Evolutionary conservation across 2,113 vertebrate genomes (phyloP), one percentile per base, ranked within the genome.

Genomic region (Onychorhynchus coronatus): DNA sequence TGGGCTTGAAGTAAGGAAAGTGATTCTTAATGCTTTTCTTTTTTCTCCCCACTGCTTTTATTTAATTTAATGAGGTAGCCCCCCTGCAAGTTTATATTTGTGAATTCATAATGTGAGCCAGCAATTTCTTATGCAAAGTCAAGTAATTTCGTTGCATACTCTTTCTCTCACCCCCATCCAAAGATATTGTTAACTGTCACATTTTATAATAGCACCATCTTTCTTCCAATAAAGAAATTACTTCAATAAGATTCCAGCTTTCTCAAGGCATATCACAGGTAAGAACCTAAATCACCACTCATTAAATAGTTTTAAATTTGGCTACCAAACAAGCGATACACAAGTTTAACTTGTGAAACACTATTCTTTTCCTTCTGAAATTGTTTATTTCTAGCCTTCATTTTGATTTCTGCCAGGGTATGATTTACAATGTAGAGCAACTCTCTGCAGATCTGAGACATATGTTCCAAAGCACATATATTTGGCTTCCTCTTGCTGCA

Each of bases 171-270:
- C n/a, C 13, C 28, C 30, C 20, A 47, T 12, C 30, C 31, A n/a
- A 44, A 87, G 66, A 88, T 74, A 88, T 53, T 71, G 65, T 91
- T 90, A 72, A 70, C 93, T 95, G 90, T 91, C 96, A 96, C 74
- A 95, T 97, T 97, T 97, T 97, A 92, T 97, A 96, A 97, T 42
- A 97, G 95, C 97, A 97, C 96, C 97, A 97, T 97, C 97, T 97
- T 95, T 97, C 96, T 97, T 97, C 73, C 94, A 94, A 84, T 96
- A 95, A 83, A 94, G 95, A 97, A 97, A 97, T 97, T 96, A 95
- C 97, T 96, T 95, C 94, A 87, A 6, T 80, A 92, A 89, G 62
- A 82, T 80, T 96, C 71, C 41, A 89, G 53, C 39, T 53, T 91
- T 95, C 74, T 76, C 87, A 88, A 95, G 68, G 39, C 78, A 82